Percentiles rank a stretch among this genome's conserved stretches.
Conservation (phyloP, 1,140 invertebrate genomes). For the Trichomalopsis sarcophagae region DNA sequence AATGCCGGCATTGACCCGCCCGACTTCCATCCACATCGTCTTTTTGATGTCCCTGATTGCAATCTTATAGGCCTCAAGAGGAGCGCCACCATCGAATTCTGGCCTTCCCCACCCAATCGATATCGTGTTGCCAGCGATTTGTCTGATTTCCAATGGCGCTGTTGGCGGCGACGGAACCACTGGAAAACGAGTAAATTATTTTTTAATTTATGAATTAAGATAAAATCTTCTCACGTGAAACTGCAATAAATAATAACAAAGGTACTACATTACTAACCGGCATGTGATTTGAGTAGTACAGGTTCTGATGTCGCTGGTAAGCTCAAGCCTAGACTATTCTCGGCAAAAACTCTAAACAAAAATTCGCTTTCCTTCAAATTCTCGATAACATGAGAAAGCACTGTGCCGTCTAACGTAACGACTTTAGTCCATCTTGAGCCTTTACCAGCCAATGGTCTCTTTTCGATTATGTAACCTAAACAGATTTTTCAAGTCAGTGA, state of each 20-base stretch:
- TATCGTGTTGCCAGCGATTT: conserved; percentile 87
- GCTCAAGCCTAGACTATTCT: conserved; percentile 92
- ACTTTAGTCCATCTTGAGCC: conserved; percentile 89
- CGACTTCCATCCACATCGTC: conserved; percentile 98
- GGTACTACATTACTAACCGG: conserved; percentile 83
- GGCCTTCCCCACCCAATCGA: conserved; percentile 95
- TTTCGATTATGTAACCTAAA: conserved; percentile 94
- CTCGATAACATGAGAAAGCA: conserved; percentile 85
- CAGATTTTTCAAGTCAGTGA: conserved; percentile 39
- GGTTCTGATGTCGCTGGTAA: conserved; percentile 85
- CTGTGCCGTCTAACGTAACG: conserved; percentile 86
- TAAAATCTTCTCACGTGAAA: neutral
- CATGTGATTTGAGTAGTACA: conserved; percentile 93
- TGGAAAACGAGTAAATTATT: conserved; percentile 69
- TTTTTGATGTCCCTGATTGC: conserved; percentile 93
- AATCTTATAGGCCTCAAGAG: conserved; percentile 92
- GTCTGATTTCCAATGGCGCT: conserved; percentile 89
- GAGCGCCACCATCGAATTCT: conserved; percentile 94
- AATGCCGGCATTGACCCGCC: conserved; percentile 86
- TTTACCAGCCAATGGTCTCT: conserved; percentile 82
- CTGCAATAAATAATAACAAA: neutral
- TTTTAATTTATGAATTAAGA: conserved; percentile 6
- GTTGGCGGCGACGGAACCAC: conserved; percentile 93
- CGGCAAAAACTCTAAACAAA: conserved; percentile 92
- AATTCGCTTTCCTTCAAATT: conserved; percentile 94